Base-by-base conservation (phyloP, 2,797 vertebrate genomes). In the Lophius americanus region DNA sequence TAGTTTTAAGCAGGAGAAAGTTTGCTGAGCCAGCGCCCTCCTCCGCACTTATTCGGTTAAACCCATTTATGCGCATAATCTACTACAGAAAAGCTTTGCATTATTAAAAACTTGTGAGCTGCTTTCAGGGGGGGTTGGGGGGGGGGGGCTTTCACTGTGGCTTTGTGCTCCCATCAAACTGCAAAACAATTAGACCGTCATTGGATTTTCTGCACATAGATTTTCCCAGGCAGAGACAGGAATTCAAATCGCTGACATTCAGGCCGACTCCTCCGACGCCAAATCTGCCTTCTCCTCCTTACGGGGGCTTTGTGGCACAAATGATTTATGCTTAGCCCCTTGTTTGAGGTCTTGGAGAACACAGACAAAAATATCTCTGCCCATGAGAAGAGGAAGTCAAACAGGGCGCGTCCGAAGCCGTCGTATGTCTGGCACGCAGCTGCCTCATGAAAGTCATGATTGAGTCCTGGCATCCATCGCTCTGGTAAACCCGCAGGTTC, bases 401-500 rank as follows among this genome's bases (percentile, higher is more conserved):
- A 66, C 51, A 9, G 78, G 84, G 73, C 47, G 76, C 72, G 79
- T 79, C 65, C 3, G 2, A 39, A 76, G 78, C 77, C 60, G 37
- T 85, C 12, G 13, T 9, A 53, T 35, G 9, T 51, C 47, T 59
- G 62, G 51, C 56, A 47, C 2, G 3, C 51, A 41, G 52, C 51
- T 0, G n/a, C 64, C 58, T 68, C 70, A 77, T 89, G 80, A 59
- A 73, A 72, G 73, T 44, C 4, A 58, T 75, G 76, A 77, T 79
- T 70, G 69, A 78, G 79, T 76, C 63, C 61, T 65, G 47, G 44
- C 75, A 79, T 75, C 68, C 23, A 44, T 66, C 62, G n/a, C 60
- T 58, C 75, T 68, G 58, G 1, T 85, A 89, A 88, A 87, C 87
- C 81, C 66, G 2, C 11, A 6, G 39, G 55, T 85, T 77, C 75